Percentiles rank a stretch among this genome's conserved stretches.
Evolutionary conservation across 2,888 invertebrate genomes (phyloP).

Genomic region (Epistrophe eligans): DNA sequence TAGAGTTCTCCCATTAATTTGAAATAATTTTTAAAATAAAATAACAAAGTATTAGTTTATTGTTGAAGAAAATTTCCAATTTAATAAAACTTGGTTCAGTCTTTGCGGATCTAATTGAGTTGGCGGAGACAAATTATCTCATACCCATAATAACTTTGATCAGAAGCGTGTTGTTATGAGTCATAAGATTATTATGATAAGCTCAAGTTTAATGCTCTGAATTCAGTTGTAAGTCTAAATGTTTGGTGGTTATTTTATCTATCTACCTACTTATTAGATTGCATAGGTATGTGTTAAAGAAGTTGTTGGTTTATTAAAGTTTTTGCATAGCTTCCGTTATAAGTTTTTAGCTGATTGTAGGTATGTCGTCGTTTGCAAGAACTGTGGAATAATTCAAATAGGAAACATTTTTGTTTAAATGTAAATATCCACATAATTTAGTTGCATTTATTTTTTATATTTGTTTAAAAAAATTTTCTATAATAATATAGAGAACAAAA

Average conservation of each 20-base stretch:
- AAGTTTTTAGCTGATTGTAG: background rate
- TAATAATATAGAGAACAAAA: no score
- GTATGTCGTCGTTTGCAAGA: background rate
- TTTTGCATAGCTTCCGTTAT: no score
- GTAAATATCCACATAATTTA: no score
- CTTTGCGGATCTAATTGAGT: slow-evolving; percentile 8
- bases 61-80: background rate
- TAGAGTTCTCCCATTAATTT: background rate
- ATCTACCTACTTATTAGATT: background rate
- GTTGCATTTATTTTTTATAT: no score
- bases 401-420: no score
- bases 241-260: background rate
- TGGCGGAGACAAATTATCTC: slow-evolving; percentile 8
- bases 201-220: slow-evolving; percentile 12
- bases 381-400: no score
- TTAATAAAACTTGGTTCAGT: background rate
- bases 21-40: no score
- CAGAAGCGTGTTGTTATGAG: slow-evolving; percentile 16
- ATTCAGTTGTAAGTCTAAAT: slow-evolving; percentile 1
- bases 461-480: no score
- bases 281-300: background rate
- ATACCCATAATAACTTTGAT: background rate
- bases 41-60: background rate
- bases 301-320: no score
- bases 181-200: slow-evolving; percentile 16